Conservation (phyloP, 2,888 invertebrate species). For the Parthenolecanium corni region DNA sequence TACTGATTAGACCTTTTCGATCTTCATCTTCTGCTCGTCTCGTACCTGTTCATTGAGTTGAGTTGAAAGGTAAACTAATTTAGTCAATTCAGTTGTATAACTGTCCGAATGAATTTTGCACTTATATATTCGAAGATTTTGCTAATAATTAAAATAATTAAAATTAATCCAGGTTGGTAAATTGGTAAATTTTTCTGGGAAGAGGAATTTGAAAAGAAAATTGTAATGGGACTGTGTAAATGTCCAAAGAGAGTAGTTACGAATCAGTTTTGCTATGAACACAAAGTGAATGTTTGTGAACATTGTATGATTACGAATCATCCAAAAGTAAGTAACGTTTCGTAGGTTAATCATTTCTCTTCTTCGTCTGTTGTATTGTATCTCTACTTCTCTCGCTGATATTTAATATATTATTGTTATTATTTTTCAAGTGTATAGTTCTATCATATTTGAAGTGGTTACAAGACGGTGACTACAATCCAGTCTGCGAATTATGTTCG, state of each 20-base stretch:
- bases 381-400: neutral
- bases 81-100: too few relatives aligned
- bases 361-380: neutral
- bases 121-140: too few relatives aligned
- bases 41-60: too few relatives aligned
- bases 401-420: too few relatives aligned
- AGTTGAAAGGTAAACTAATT: too few relatives aligned
- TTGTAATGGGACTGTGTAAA: conserved; percentile 91
- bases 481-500: conserved; percentile 82
- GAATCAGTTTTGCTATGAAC: conserved; percentile 98
- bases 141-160: too few relatives aligned
- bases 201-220: too few relatives aligned
- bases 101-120: too few relatives aligned
- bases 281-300: conserved; percentile 97
- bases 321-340: conserved; percentile 56
- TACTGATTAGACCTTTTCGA: too few relatives aligned
- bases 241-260: conserved; percentile 95
- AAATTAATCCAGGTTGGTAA: too few relatives aligned
- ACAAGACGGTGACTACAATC: conserved; percentile 93
- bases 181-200: too few relatives aligned
- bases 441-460: conserved; percentile 97
- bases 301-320: conserved; percentile 95
- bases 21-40: too few relatives aligned
- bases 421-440: conserved; percentile 83
- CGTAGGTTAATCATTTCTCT: neutral